A percentile compares a stretch with the other conserved stretches of the same genome.
These are phyloP conservation scores for Phalera bucephala DNA, from an alignment of 2,888 invertebrate species.

Conservation along the genomic window DNA sequence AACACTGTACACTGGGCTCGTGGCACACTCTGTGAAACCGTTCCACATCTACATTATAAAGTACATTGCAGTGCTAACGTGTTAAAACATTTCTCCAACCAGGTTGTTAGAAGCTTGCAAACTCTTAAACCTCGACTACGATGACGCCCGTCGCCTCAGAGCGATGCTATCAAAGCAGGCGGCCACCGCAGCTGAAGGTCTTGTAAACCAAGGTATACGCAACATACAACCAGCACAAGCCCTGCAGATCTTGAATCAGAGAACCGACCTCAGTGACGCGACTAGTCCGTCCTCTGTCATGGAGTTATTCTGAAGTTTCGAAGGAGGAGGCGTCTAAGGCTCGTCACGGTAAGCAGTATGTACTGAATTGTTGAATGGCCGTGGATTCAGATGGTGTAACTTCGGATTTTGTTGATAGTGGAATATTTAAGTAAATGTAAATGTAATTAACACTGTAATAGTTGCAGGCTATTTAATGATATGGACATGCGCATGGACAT, in stretches of 20 bases:
- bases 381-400: conserved; percentile 16
- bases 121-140: conserved; percentile 88
- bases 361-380: conserved; percentile 11
- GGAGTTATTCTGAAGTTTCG: conserved; percentile 68
- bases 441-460: too few relatives aligned
- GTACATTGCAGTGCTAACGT: background rate
- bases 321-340: conserved; percentile 55
- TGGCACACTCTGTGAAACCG: too few relatives aligned
- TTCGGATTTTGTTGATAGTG: background rate
- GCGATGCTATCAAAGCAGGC: conserved; percentile 79
- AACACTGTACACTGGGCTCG: too few relatives aligned
- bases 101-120: conserved; percentile 90
- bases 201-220: conserved; percentile 33
- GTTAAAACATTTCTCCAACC: conserved; percentile 4
- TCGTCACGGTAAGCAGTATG: conserved; percentile 5
- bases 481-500: too few relatives aligned
- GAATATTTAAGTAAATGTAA: background rate
- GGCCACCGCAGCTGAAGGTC: conserved; percentile 15
- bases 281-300: conserved; percentile 58
- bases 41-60: too few relatives aligned
- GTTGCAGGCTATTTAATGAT: too few relatives aligned
- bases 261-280: conserved; percentile 62
- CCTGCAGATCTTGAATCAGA: conserved; percentile 61
- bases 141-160: conserved; percentile 89
- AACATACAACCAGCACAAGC: conserved; percentile 44